These are phyloP conservation scores for Ptilonorhynchus violaceus DNA, from an alignment of 2,113 vertebrate species.

Conservation along the genomic window DNA sequence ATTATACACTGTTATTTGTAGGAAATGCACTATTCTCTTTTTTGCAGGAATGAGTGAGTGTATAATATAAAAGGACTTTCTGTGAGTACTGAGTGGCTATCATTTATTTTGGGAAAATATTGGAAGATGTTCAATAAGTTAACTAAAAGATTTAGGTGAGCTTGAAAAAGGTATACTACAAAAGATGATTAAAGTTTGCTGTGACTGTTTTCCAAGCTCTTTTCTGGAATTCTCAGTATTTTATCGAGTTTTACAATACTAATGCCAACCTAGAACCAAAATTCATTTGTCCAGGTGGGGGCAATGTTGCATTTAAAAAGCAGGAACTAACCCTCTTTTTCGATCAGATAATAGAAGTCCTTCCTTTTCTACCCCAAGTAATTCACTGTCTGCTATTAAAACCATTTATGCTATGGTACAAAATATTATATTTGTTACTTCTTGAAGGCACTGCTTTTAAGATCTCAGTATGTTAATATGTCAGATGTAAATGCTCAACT, in stretches of 20 bases:
- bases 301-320: conserved; percentile 58
- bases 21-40: neutral
- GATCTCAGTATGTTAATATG: conserved; percentile 51
- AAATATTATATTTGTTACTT: conserved; percentile 8
- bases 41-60: neutral
- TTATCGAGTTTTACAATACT: fast-evolving
- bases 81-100: neutral
- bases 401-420: neutral
- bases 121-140: neutral
- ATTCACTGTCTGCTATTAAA: conserved; percentile 6
- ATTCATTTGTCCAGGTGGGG: conserved; percentile 43
- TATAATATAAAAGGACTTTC: neutral
- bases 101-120: neutral
- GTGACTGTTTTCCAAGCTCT: neutral
- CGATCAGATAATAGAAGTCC: neutral
- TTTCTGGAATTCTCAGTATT: neutral
- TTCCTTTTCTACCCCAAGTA: neutral
- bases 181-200: neutral
- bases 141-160: neutral
- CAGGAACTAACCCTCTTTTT: neutral
- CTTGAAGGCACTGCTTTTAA: neutral
- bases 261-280: neutral
- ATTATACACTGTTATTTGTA: neutral
- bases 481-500: conserved; percentile 4
- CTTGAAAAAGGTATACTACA: neutral